Conservation (phyloP, 1,140 invertebrate species). For the Dinoponera quadriceps region DNA sequence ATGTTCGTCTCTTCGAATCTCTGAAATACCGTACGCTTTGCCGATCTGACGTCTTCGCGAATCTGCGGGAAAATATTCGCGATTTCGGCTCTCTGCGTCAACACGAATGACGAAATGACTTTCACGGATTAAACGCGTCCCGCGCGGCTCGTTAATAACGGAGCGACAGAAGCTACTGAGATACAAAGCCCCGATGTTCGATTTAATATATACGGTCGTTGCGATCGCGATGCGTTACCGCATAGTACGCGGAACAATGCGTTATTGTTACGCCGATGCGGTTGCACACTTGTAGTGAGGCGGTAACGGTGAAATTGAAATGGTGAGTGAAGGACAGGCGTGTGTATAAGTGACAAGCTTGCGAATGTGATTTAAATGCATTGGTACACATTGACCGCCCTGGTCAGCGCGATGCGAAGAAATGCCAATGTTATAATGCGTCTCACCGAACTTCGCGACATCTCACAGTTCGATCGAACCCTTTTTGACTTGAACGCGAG, state of each 20-base stretch:
- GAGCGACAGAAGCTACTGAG: constrained; percentile 25
- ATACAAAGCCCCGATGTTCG: constrained; percentile 25
- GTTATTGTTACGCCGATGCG: constrained; percentile 49
- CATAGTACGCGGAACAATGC: neutral
- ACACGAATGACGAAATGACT: constrained; percentile 36
- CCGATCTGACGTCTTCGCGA: neutral
- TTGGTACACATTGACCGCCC: constrained; percentile 59
- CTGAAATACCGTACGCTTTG: neutral
- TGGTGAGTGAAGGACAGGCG: constrained; percentile 37
- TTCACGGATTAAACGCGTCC: constrained; percentile 39
- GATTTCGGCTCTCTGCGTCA: neutral
- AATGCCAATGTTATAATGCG: constrained; percentile 47
- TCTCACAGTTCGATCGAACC: constrained; percentile 40
- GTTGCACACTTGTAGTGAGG: constrained; percentile 26
- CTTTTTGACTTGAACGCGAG: constrained; percentile 36
- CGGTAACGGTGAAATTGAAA: constrained; percentile 2
- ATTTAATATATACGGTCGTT: constrained; percentile 15
- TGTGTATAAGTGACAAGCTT: constrained; percentile 38
- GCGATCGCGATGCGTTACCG: constrained; percentile 5
- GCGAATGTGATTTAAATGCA: constrained; percentile 69
- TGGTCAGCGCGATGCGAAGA: constrained; percentile 60
- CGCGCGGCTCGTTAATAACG: neutral
- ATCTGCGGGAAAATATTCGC: neutral
- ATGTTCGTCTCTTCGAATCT: neutral
- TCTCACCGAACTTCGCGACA: constrained; percentile 66